Base-by-base conservation (phyloP, 2,113 vertebrate species). In the Tachycineta bicolor region DNA sequence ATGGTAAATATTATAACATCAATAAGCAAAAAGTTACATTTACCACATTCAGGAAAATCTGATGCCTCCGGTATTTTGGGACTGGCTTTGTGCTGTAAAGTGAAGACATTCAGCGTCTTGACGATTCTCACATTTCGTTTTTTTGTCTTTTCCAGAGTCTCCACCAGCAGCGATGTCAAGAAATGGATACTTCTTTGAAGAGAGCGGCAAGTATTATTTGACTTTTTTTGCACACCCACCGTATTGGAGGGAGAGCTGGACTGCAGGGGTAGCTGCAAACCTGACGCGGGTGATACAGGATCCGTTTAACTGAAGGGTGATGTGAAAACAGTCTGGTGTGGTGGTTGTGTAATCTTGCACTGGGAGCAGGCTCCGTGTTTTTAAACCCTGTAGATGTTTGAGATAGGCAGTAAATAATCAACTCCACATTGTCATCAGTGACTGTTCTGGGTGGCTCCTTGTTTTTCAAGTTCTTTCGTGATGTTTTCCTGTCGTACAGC, bases 111-210 rank as follows among this genome's bases (percentile, higher is more conserved):
- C 52, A 62, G 14, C 10, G 6, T 62, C 9, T 49, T 33, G 23
- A 23, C 62, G 39, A 46, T 90, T 83, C 88, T 89, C 22, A 74
- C 1, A 3, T 33, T 52, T 58, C 5, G 0, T 59, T 50, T 37
- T 47, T 47, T 78, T 69, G 9, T 91, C 41, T 88, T 75, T 47
- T 44, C 47, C 65, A 98, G 97, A 98, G 67, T 97, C 97, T 82
- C 97, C 97, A 71, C 94, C 98, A 67, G 94, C 97, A 64, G 96
- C 97, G 19, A 98, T 98, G 98, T 98, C 99, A 60, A 98, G 98
- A 94, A 99, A 99, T 98, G 98, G 98, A 94, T 98, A 98, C 95
- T 98, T 98, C 93, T 98, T 98, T 93, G 98, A 98, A 95, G 98
- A 98, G 92, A 98, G 98, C 95, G 98, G 98, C 98, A 98, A 99